Conservation (phyloP, 2,888 invertebrate genomes). For the Chaetoderma sp. region DNA sequence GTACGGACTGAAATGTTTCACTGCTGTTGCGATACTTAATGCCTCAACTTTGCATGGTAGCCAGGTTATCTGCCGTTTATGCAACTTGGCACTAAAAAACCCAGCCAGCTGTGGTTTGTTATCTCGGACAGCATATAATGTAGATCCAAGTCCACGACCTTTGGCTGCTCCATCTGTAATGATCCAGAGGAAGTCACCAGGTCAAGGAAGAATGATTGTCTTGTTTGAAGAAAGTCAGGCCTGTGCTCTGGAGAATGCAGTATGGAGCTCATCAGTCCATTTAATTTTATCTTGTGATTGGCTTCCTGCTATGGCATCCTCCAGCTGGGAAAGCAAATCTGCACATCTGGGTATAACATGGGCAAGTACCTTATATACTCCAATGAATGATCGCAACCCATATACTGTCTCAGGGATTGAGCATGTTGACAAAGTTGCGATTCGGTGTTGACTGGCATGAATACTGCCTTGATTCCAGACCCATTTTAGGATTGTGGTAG, state of each 20-base stretch:
- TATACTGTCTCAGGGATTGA: slow-evolving; percentile 21
- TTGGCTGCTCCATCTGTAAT: slow-evolving; percentile 18
- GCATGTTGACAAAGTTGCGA: slow-evolving; percentile 25
- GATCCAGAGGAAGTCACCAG: slow-evolving; percentile 23
- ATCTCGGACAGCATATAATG: slow-evolving; percentile 11
- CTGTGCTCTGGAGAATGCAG: slow-evolving; percentile 24
- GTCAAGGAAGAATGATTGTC: slow-evolving; percentile 17
- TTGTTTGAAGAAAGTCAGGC: slow-evolving; percentile 2
- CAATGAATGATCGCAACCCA: slow-evolving; percentile 29
- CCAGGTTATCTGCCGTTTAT: slow-evolving; percentile 36
- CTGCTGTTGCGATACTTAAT: slow-evolving; percentile 32
- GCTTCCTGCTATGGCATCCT: slow-evolving; percentile 24
- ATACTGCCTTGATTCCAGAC: not conserved
- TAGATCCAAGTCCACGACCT: slow-evolving; percentile 9
- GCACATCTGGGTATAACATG: slow-evolving; percentile 29
- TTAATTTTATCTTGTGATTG: slow-evolving; percentile 28
- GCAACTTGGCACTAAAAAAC: slow-evolving; percentile 18
- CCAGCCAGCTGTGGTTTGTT: slow-evolving; percentile 12
- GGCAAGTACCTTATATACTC: slow-evolving; percentile 34
- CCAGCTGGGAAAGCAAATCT: slow-evolving; percentile 20
- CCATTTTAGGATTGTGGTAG: too few relatives aligned
- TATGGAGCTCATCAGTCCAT: slow-evolving; percentile 28
- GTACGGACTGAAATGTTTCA: slow-evolving; percentile 43
- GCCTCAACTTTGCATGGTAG: slow-evolving; percentile 46
- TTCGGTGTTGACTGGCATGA: slow-evolving; percentile 4